Evolutionary conservation across 2,113 vertebrate species (phyloP), one percentile per base, ranked within the genome.

Genomic region (Boleophthalmus pectinirostris): DNA sequence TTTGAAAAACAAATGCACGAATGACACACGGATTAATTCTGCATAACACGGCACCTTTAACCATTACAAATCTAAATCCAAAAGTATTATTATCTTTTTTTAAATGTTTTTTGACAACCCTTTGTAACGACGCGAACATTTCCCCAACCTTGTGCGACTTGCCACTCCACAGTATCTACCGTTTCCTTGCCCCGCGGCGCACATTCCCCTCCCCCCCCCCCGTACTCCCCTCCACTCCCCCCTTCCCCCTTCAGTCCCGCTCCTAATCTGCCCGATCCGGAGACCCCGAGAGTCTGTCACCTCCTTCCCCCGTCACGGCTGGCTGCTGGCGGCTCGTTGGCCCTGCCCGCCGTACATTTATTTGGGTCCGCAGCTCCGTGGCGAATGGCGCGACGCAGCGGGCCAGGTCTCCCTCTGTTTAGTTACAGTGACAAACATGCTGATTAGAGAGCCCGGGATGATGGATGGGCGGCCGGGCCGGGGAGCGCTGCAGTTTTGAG

Each of bases 351-450:
- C 88, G 87, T 90, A 94, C 93, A 94, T 95, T 95, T 95, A 94
- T 95, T 92, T 93, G 91, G 51, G 88, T 29, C 80, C 89, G 94
- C 88, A 79, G 90, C 94, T 95, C 95, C 95, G 93, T 76, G 85
- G 92, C 95, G 94, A 92, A 94, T 94, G 89, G 95, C 85, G 83
- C 91, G 75, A 81, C 45, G 66, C 90, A 77, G 79, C 91, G 78
- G 38, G 90, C 90, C 92, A 15, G 82, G 79, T 90, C 90, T 58
- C 56, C 56, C 91, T 70, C 91, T 87, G 82, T 93, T 95, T 94
- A 92, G 94, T 93, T 94, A 91, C 94, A 92, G 94, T 94, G 95
- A 94, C 94, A 94, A 94, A 93, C 94, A 91, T 92, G 78, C 79
- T 94, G 95, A 95, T 93, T 92, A 93, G 92, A 92, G 85, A 87